Evolutionary conservation across 2,113 vertebrate genomes (phyloP).

Genomic region (Brevimyrus niger): DNA sequence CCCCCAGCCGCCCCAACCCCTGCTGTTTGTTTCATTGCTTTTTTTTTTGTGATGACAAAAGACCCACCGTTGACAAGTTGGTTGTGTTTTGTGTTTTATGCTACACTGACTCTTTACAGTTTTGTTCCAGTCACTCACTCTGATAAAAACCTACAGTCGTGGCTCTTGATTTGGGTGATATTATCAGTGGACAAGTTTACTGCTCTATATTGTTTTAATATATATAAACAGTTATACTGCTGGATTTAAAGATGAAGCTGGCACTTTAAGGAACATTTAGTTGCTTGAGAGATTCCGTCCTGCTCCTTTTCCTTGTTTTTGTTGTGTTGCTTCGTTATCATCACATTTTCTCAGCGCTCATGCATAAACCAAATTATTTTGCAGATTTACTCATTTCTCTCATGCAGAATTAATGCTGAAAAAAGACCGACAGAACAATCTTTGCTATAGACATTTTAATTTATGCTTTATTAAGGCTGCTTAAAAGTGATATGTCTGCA

Average conservation of each 20-base stretch:
- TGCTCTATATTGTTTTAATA: background rate
- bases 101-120: background rate
- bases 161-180: background rate
- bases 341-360: background rate
- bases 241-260: background rate
- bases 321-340: background rate
- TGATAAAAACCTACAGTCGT: background rate
- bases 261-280: background rate
- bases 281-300: background rate
- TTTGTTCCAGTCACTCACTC: too few relatives aligned
- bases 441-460: background rate
- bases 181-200: background rate
- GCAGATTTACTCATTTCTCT: background rate
- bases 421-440: background rate
- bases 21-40: background rate
- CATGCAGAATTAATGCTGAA: background rate
- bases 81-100: constrained; percentile 1
- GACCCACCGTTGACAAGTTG: background rate
- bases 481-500: background rate
- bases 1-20: background rate
- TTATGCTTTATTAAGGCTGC: background rate
- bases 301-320: background rate
- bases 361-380: background rate
- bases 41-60: background rate
- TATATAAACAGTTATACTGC: background rate